Percentiles rank a stretch among this genome's conserved stretches.
Conservation (phyloP, 2,888 invertebrate genomes). For the Brachyopa scutellaris region DNA sequence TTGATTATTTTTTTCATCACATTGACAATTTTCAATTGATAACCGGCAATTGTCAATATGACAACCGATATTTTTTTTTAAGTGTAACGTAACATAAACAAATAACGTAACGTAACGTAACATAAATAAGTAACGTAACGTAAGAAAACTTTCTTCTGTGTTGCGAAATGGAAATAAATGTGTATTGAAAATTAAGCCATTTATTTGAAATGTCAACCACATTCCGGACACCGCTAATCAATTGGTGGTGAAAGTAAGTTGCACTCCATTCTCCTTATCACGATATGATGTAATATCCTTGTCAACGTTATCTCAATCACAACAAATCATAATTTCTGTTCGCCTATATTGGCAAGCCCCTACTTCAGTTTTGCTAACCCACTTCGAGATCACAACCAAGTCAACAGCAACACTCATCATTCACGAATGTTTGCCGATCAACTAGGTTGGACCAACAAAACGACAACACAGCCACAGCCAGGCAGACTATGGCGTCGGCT, state of each 20-base stretch:
- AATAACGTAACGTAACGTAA: no score
- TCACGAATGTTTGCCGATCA: slow-evolving; percentile 31
- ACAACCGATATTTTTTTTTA: no score
- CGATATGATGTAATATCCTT: slow-evolving; percentile 52
- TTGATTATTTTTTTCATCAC: no score
- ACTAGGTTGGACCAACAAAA: slow-evolving; percentile 23
- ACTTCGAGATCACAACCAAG: slow-evolving; percentile 32
- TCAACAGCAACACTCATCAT: slow-evolving; percentile 62
- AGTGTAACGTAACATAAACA: no score
- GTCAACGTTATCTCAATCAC: slow-evolving; percentile 57
- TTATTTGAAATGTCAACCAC: no score
- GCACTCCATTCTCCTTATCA: slow-evolving; percentile 24
- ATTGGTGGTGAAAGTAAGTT: slow-evolving; percentile 48
- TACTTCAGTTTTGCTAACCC: slow-evolving; percentile 37
- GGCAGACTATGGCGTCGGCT: background rate
- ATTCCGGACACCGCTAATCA: no score
- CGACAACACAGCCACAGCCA: slow-evolving; percentile 25
- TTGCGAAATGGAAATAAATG: no score
- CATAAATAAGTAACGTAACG: no score
- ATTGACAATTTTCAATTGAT: no score
- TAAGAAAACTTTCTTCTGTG: no score
- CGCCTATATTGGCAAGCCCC: slow-evolving; percentile 9
- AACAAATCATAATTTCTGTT: slow-evolving; percentile 46
- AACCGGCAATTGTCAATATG: no score
- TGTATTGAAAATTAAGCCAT: no score